Percentiles rank a stretch among this genome's conserved stretches.
Evolutionary conservation across 2,888 invertebrate genomes (phyloP).

Genomic region (Noctuana brunneofusca): DNA sequence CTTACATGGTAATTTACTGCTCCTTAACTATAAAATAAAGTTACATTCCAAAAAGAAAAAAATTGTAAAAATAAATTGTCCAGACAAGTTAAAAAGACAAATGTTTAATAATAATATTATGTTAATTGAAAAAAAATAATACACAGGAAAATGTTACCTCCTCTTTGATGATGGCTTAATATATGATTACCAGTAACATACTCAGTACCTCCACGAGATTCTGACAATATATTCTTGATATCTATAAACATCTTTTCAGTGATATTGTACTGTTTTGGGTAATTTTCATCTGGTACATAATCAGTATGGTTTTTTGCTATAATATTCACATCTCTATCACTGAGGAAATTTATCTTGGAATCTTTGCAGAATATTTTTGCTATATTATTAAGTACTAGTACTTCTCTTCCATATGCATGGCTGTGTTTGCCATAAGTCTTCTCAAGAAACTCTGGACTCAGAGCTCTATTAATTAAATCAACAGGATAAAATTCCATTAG

Average conservation of each 20-base stretch:
- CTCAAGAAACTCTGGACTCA: conserved; percentile 82
- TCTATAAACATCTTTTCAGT: conserved; percentile 84
- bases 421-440: conserved; percentile 79
- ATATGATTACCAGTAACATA: conserved; percentile 82
- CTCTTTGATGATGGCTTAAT: conserved; percentile 86
- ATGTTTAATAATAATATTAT: too few relatives aligned
- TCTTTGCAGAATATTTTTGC: conserved; percentile 84
- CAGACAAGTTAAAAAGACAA: too few relatives aligned
- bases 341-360: conserved; percentile 81
- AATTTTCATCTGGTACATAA: conserved; percentile 79
- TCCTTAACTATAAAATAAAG: too few relatives aligned
- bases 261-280: conserved; percentile 75
- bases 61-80: too few relatives aligned
- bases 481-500: conserved; percentile 80
- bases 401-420: conserved; percentile 79
- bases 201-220: conserved; percentile 74
- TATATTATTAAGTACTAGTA: conserved; percentile 84
- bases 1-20: too few relatives aligned
- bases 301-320: conserved; percentile 84
- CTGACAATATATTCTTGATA: conserved; percentile 72
- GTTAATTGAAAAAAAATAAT: neutral
- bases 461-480: conserved; percentile 82
- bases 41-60: too few relatives aligned
- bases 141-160: conserved; percentile 65
- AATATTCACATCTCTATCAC: conserved; percentile 66